Conservation (phyloP, 2,797 vertebrate species). For the Poeciliopsis infans region DNA sequence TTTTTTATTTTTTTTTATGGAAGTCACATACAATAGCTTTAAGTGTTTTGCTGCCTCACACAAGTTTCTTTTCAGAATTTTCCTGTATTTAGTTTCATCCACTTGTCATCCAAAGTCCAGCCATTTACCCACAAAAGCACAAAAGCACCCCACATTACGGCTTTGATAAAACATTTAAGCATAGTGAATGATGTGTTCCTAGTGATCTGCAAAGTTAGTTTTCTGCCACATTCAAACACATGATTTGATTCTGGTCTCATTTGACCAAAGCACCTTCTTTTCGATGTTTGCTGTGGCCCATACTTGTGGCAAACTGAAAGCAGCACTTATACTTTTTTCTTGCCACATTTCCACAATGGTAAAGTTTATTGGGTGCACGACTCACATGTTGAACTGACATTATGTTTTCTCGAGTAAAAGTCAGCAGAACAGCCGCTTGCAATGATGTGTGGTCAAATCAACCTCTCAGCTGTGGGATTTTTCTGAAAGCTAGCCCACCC, state of each 20-base stretch:
- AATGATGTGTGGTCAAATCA: conserved; percentile 11
- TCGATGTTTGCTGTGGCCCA: neutral
- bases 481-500: conserved; percentile 45
- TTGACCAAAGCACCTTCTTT: neutral
- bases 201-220: neutral
- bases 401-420: conserved; percentile 29
- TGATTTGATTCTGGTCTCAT: neutral
- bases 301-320: neutral
- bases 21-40: neutral
- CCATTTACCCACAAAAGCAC: neutral
- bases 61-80: neutral
- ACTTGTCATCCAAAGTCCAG: neutral
- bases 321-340: neutral
- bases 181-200: neutral
- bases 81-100: neutral
- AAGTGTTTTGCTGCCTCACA: neutral
- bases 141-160: neutral
- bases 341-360: neutral
- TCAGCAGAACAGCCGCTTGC: conserved; percentile 29
- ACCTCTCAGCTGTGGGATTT: conserved; percentile 22
- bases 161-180: neutral
- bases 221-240: neutral
- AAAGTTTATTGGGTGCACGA: neutral
- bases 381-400: neutral
- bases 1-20: too few relatives aligned